A percentile compares a stretch with the other conserved stretches of the same genome.
These are phyloP conservation scores for Choloepus hoffmanni DNA, from an alignment of 2,113 vertebrate species.

Conservation along the genomic window DNA sequence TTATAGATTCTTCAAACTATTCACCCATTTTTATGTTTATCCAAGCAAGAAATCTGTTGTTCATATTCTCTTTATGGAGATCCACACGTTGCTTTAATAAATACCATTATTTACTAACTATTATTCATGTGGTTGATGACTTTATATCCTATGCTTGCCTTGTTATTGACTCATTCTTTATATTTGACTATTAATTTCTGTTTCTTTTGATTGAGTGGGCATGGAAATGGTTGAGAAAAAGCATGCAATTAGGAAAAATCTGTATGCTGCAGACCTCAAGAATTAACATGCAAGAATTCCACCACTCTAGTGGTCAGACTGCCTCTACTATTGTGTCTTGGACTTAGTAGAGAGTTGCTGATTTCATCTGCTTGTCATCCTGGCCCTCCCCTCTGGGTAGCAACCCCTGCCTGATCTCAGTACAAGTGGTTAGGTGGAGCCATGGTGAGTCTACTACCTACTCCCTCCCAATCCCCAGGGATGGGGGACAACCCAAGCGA, in stretches of 20 bases:
- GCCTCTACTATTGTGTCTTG: background rate
- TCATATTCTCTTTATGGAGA: background rate
- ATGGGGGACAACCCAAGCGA: background rate
- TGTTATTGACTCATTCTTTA: background rate
- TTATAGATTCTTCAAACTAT: background rate
- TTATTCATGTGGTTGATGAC: background rate
- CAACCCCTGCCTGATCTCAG: background rate
- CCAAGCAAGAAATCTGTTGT: background rate
- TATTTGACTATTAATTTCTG: background rate
- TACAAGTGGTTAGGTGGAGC: background rate
- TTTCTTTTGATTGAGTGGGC: background rate
- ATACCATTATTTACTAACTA: background rate
- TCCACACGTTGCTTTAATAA: background rate
- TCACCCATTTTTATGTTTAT: background rate
- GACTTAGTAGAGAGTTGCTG: accelerated
- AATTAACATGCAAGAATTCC: background rate
- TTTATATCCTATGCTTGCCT: background rate
- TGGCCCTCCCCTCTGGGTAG: background rate
- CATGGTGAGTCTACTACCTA: background rate
- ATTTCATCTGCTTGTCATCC: background rate
- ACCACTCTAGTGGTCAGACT: background rate
- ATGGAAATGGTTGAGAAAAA: background rate
- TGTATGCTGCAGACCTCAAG: background rate
- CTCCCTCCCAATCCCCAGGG: background rate
- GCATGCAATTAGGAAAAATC: background rate